Base-by-base conservation (phyloP, 2,797 vertebrate species). In the Gephyroberyx darwinii region DNA sequence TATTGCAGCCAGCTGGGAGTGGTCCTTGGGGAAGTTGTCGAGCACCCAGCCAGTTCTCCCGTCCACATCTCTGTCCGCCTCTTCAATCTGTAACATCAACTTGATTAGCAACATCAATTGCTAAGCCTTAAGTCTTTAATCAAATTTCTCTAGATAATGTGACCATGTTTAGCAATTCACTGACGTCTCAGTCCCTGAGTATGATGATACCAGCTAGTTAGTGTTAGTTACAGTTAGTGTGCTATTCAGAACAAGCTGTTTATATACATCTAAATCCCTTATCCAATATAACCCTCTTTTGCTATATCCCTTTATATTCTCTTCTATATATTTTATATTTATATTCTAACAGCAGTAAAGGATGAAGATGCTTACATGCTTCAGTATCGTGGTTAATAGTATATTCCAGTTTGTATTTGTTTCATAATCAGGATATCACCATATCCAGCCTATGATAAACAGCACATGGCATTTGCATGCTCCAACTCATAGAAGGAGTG, bases 41-140 rank as follows among this genome's bases (percentile, higher is more conserved):
- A 99, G 84, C 62, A 99, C 92, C 97, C 97, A 99, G 26, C 96
- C 96, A 73, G 93, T 93, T 73, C 75, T 89, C 57, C 75, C 66
- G 31, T 92, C 83, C 51, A 85, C 87, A 74, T 88, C 92, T 55
- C 81, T 48, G 85, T 94, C 91, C 6, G 80, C 69, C 43, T 90
- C 88, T 57, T 93, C 85, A 79, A 90, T 88, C 94, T 95, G 84
- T 69, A 57, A 84, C 45, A 82, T 52, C 8, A 47, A 79, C 33
- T 51, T 13, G 14, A 35, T 47, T 58, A 71, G 48, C 3, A 35
- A 54, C 41, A 54, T 65, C 30, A n/a, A 14, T 16, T 16, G 20
- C 5, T 22, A 16, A 51, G 35, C 33, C 31, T 52, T 10, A 61
- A 26, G 22, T 17, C 41, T 22, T 45, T 8, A 60, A 17, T 43